A percentile compares a stretch with the other conserved stretches of the same genome.
Evolutionary conservation across 1,140 invertebrate genomes (phyloP).

Genomic region (Drosophila jambulina): DNA sequence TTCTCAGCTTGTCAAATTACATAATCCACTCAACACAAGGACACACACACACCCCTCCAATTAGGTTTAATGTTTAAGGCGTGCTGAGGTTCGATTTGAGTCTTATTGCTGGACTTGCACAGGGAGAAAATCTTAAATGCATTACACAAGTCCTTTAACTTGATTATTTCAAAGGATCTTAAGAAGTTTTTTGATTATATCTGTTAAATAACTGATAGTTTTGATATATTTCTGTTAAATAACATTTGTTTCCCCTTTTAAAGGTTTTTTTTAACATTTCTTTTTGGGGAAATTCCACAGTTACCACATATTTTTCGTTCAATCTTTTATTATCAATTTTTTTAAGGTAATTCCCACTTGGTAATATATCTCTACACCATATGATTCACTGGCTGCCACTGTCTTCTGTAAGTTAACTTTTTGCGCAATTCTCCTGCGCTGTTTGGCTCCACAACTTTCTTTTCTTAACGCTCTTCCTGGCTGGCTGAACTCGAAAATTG

Average conservation of each 20-base stretch:
- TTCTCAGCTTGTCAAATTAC: slow-evolving; percentile 48
- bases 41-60: slow-evolving; percentile 12
- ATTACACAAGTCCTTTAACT: too few species aligned
- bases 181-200: not conserved
- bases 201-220: not conserved
- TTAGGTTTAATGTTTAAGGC: slow-evolving; percentile 54
- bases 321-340: not conserved
- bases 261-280: not conserved
- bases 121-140: not conserved
- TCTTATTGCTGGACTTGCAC: slow-evolving; percentile 23
- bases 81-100: slow-evolving; percentile 58
- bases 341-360: not conserved
- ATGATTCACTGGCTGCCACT: slow-evolving; percentile 36
- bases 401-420: slow-evolving; percentile 42
- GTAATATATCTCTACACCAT: not conserved
- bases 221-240: not conserved
- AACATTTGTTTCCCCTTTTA: not conserved
- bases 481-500: slow-evolving; percentile 65
- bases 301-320: not conserved
- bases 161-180: not conserved
- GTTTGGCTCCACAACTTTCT: slow-evolving; percentile 62
- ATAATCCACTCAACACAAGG: slow-evolving; percentile 53
- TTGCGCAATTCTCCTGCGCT: slow-evolving; percentile 56
- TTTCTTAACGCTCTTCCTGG: slow-evolving; percentile 60
- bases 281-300: not conserved